Evolutionary conservation across 2,113 vertebrate species (phyloP), one percentile per base, ranked within the genome.

Genomic region (Odontophorus gujanensis): DNA sequence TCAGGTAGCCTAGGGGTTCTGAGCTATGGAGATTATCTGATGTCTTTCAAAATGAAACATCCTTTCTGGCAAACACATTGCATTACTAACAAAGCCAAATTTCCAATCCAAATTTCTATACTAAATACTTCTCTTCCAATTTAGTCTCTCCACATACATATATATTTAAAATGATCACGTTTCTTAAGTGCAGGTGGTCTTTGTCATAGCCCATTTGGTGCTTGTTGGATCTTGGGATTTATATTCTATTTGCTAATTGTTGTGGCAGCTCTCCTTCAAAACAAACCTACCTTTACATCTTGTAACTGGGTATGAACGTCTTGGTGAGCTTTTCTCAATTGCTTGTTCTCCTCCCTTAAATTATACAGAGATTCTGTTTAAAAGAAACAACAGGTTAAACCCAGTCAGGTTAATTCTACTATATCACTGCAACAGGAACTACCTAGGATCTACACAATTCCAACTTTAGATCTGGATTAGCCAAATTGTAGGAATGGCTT

Each of bases 261-360:
- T 24, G 30, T 47, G 7, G 8, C 40, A 58, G 32, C 42, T 63
- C 28, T 58, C 8, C 58, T 55, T 19, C 11, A 65, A 45, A 85
- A 57, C 63, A 81, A 85, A 58, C 91, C 98, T 97, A 99, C 99
- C 98, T 98, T 98, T 47, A 98, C 98, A 58, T 99, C 99, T 96
- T 99, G 99, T 0, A 99, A 98, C 97, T 99, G 99, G 5, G 97
- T 97, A 73, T 99, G 99, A 62, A 99, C 98, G 73, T 99, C 99
- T 50, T 99, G 99, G 90, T 99, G 99, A 34, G 99, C 98, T 93
- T 99, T 99, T 72, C 99, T 98, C 81, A 99, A 71, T 38, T 99
- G 99, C 62, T 98, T 99, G 81, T 99, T 99, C 94, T 99, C 99
- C 94, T 99, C 99, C 92, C 98, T 93, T 89, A 99, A 97, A 91